Evolutionary conservation across 2,888 invertebrate species (phyloP).

Genomic region (Yponomeuta malinellus): DNA sequence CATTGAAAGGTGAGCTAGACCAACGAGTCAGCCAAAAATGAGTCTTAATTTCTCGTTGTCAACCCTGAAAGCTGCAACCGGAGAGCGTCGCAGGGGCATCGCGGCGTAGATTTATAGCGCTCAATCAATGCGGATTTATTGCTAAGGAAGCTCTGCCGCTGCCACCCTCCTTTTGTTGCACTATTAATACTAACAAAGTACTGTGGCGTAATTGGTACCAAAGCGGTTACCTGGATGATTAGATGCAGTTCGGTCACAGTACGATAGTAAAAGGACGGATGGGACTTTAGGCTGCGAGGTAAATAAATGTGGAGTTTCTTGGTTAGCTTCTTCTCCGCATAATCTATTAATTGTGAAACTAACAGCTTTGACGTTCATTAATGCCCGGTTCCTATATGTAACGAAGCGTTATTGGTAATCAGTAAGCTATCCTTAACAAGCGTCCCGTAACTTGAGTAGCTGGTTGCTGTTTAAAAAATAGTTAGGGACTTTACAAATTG

Average conservation of each 20-base stretch:
- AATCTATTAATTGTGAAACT: too few species aligned
- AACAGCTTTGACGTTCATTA: too few species aligned
- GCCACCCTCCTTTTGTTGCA: conserved; percentile 51
- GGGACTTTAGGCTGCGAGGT: too few species aligned
- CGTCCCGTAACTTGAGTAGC: too few species aligned
- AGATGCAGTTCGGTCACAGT: conserved; percentile 9
- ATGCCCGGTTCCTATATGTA: too few species aligned
- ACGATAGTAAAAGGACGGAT: not conserved
- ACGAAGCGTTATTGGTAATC: too few species aligned
- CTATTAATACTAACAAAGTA: conserved; percentile 52
- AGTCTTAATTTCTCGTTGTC: not conserved
- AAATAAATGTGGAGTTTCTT: too few species aligned
- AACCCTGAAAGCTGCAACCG: conserved; percentile 31
- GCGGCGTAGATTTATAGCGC: conserved; percentile 65
- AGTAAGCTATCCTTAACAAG: too few species aligned
- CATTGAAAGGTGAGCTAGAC: not conserved
- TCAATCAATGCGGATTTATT: conserved; percentile 76
- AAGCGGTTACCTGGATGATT: conserved; percentile 28
- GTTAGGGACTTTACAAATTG: too few species aligned
- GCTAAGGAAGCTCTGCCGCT: conserved; percentile 52
- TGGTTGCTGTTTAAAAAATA: too few species aligned
- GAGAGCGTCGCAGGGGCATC: conserved; percentile 54
- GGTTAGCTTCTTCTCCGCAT: too few species aligned
- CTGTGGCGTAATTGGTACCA: conserved; percentile 48
- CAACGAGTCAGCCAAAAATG: not conserved